Conservation (phyloP, 2,797 vertebrate genomes). For the Rachycentron canadum region DNA sequence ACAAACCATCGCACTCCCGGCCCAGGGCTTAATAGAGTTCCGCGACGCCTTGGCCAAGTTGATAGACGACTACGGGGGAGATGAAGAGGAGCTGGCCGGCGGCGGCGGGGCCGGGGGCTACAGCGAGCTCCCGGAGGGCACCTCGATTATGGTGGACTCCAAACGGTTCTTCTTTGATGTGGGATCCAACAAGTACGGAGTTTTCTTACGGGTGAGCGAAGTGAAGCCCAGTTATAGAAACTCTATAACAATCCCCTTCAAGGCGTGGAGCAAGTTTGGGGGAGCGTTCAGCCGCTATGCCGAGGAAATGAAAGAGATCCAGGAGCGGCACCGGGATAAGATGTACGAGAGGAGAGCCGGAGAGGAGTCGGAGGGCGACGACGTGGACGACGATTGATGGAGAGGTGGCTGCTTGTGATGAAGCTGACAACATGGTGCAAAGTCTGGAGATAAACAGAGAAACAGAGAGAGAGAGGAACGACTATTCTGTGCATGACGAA, state of each 20-base stretch:
- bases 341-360: conserved; percentile 91
- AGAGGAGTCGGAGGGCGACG: conserved; percentile 92
- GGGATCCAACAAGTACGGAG: conserved; percentile 98
- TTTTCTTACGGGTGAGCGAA: conserved; percentile 96
- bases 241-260: conserved; percentile 97
- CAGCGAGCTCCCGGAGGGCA: conserved; percentile 95
- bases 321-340: conserved; percentile 95
- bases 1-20: conserved; percentile 94
- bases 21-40: conserved; percentile 95
- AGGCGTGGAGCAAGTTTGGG: conserved; percentile 97
- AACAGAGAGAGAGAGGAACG: conserved; percentile 53
- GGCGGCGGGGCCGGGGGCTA: conserved; percentile 88
- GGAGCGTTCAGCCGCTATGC: conserved; percentile 96
- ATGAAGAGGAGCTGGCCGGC: conserved; percentile 92
- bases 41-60: conserved; percentile 95
- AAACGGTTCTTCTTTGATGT: conserved; percentile 99
- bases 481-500: conserved; percentile 85
- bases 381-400: conserved; percentile 95
- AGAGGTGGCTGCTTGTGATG: conserved; percentile 53
- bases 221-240: conserved; percentile 98
- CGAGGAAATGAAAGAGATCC: conserved; percentile 98
- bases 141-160: conserved; percentile 96
- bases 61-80: conserved; percentile 95
- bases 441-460: conserved; percentile 69
- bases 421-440: conserved; percentile 76